phyloP scores from a whole-genome alignment of 2,888 invertebrate species.

The Chalcis sispes region DNA sequence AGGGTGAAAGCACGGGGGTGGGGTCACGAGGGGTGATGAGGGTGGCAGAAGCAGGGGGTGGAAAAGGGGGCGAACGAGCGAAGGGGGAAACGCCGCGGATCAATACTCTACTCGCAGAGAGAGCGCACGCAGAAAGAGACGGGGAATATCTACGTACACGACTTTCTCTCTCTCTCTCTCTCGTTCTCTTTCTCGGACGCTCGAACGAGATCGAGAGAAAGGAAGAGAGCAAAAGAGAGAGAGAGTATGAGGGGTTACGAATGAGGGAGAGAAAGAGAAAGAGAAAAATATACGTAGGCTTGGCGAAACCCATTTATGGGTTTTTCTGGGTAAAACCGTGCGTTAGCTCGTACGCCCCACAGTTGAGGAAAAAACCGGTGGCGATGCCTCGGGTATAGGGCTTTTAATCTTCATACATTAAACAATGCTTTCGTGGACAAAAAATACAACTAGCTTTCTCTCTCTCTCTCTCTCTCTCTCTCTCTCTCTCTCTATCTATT shows the following conservation, averaged over 20 bases:
- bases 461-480: too few species aligned
- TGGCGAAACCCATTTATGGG: slow-evolving; percentile 51
- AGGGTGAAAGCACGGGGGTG: slow-evolving; percentile 47
- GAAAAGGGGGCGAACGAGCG: slow-evolving; percentile 35
- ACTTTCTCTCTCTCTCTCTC: slow-evolving; percentile 16
- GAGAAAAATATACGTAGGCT: too few species aligned
- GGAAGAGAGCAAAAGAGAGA: neutral
- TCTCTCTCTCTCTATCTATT: too few species aligned
- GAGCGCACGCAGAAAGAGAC: slow-evolving; percentile 43
- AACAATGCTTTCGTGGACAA: slow-evolving; percentile 38
- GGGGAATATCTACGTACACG: slow-evolving; percentile 17
- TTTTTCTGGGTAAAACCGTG: slow-evolving; percentile 47
- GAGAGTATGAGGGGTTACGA: slow-evolving; percentile 3
- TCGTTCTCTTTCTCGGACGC: neutral
- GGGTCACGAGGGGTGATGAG: neutral
- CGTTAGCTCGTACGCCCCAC: too few species aligned
- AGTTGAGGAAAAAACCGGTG: neutral
- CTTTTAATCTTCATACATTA: slow-evolving; percentile 50
- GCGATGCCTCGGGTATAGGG: neutral
- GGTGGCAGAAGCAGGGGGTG: neutral
- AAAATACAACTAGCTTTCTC: too few species aligned
- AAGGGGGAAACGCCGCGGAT: slow-evolving; percentile 40
- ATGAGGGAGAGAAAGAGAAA: neutral
- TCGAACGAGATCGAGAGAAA: slow-evolving; percentile 14
- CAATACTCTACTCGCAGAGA: slow-evolving; percentile 47